These are phyloP conservation scores for Trematocara zebra DNA, from an alignment of 2,113 vertebrate genomes.

Conservation along the genomic window DNA sequence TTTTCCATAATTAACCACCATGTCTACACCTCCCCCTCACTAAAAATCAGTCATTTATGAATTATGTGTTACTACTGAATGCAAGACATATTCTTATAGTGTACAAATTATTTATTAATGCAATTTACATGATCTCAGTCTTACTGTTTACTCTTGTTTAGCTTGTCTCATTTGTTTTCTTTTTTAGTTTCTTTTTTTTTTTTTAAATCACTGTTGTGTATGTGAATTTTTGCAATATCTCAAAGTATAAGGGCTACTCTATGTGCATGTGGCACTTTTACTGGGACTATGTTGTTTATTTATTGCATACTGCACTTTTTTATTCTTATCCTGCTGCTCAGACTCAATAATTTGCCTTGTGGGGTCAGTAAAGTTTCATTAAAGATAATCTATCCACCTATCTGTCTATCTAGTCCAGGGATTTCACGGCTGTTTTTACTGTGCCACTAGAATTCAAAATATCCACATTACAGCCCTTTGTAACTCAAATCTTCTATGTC, in stretches of 20 bases:
- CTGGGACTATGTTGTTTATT: neutral
- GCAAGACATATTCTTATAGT: neutral
- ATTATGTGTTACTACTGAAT: neutral
- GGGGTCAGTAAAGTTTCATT: neutral
- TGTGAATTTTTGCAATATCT: neutral
- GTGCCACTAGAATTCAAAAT: neutral
- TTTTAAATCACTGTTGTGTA: neutral
- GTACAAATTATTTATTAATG: neutral
- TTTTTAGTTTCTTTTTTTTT: neutral
- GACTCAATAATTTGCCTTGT: neutral
- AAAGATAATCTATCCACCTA: neutral
- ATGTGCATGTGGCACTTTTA: neutral
- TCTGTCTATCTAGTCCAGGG: neutral
- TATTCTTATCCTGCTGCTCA: neutral
- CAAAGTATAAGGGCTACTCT: neutral
- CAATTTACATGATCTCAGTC: neutral
- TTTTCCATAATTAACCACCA: neutral
- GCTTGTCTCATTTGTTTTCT: neutral
- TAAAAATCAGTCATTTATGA: neutral
- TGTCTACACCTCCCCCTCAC: neutral
- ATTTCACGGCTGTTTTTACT: neutral
- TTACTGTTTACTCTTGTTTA: neutral
- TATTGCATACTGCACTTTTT: neutral
- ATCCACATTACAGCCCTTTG: neutral
- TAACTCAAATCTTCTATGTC: neutral